A percentile compares a stretch with the other conserved stretches of the same genome.
phyloP scores from a whole-genome alignment of 2,888 invertebrate genomes.

The Agelastica alni region DNA sequence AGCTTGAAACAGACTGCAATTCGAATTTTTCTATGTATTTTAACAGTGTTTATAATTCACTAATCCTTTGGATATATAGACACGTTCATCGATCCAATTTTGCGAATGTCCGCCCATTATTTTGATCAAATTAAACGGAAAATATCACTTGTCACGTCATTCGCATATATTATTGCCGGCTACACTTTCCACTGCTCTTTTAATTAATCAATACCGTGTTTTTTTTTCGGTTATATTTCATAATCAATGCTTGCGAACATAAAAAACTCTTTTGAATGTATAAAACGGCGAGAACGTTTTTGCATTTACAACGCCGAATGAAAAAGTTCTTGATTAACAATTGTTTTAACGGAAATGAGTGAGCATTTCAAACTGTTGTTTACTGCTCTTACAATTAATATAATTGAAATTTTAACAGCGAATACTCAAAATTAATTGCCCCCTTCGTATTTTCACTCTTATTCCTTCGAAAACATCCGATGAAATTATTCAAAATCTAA shows the following conservation, averaged over 20 bases:
- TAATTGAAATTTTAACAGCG: no score
- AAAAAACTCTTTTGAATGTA: constrained; percentile 24
- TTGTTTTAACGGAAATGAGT: neutral
- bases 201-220: constrained; percentile 27
- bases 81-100: constrained; percentile 23
- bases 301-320: constrained; percentile 18
- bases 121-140: constrained; percentile 29
- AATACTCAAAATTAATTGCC: no score
- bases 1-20: constrained; percentile 19
- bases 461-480: no score
- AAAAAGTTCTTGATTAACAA: constrained; percentile 18
- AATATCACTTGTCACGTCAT: constrained; percentile 28
- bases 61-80: constrained; percentile 26
- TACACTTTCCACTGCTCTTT: constrained; percentile 26
- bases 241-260: constrained; percentile 23
- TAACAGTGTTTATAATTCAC: constrained; percentile 26
- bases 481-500: no score
- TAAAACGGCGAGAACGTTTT: constrained; percentile 16
- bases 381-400: neutral
- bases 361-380: neutral
- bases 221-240: constrained; percentile 27
- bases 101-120: constrained; percentile 19
- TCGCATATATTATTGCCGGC: constrained; percentile 20
- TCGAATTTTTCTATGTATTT: constrained; percentile 23
- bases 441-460: no score